These are phyloP conservation scores for Euplagia quadripunctaria DNA, from an alignment of 2,888 invertebrate genomes.

Conservation along the genomic window DNA sequence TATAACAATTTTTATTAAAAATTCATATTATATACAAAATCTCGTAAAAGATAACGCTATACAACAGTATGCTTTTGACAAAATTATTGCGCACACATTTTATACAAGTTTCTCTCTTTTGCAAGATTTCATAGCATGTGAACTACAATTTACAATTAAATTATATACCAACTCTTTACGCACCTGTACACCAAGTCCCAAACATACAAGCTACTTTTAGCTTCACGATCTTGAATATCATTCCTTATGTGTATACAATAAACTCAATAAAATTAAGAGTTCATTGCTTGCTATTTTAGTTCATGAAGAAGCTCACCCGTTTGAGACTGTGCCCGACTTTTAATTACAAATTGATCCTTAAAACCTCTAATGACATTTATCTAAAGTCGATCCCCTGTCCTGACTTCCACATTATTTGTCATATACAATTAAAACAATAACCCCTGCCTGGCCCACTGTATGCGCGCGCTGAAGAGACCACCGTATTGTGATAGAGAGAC, in stretches of 20 bases:
- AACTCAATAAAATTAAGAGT: not conserved
- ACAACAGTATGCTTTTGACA: conserved; percentile 18
- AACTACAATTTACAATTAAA: conserved; percentile 26
- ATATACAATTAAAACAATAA: conserved; percentile 12
- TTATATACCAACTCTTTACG: conserved; percentile 12
- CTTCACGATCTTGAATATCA: not conserved
- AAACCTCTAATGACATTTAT: conserved; percentile 11
- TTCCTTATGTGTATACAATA: not conserved
- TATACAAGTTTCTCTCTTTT: conserved; percentile 12
- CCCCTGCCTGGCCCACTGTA: conserved; percentile 1
- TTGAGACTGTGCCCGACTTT: not conserved
- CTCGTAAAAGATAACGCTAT: conserved; percentile 20
- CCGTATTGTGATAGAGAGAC: conserved; percentile 33
- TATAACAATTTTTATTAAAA: conserved; percentile 22
- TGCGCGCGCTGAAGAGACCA: conserved; percentile 41
- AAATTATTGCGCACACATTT: not conserved
- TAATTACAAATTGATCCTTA: conserved; percentile 22
- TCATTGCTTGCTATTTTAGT: not conserved
- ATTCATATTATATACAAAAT: conserved; percentile 30
- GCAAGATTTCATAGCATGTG: conserved; percentile 29
- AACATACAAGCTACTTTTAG: conserved; percentile 2
- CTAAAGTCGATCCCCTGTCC: conserved; percentile 24
- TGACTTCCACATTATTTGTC: conserved; percentile 13
- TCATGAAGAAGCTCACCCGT: not conserved
- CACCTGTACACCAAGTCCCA: not conserved